Conservation (phyloP, 2,888 invertebrate species). For the Hermaeophaga mercurialis region DNA sequence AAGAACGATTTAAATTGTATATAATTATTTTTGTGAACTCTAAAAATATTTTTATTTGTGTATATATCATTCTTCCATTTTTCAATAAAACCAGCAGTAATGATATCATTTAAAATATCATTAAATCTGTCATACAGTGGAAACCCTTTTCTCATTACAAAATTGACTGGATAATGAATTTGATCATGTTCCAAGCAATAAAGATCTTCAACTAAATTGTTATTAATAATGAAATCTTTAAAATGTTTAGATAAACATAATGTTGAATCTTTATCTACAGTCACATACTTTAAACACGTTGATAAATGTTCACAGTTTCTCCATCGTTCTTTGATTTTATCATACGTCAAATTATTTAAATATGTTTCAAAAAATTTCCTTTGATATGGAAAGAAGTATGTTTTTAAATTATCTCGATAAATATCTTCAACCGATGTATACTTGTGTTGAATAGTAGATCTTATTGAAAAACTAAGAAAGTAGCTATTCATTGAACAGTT, state of each 20-base stretch:
- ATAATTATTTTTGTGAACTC: not conserved
- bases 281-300: conserved; percentile 22
- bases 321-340: not conserved
- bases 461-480: conserved; percentile 18
- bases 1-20: not conserved
- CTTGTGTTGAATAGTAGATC: conserved; percentile 16
- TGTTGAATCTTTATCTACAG: conserved; percentile 20
- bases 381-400: conserved; percentile 19
- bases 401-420: conserved; percentile 22
- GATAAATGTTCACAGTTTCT: conserved; percentile 15
- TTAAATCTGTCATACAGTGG: conserved; percentile 20
- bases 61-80: conserved; percentile 28
- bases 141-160: conserved; percentile 29
- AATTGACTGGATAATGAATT: conserved; percentile 22
- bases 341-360: not conserved
- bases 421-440: conserved; percentile 25
- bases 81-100: conserved; percentile 23
- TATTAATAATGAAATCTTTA: conserved; percentile 20
- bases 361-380: not conserved
- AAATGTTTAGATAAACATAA: conserved; percentile 20
- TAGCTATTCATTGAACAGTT: conserved; percentile 17
- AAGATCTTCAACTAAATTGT: conserved; percentile 8
- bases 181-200: conserved; percentile 21
- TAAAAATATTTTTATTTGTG: not conserved
- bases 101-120: conserved; percentile 17